Base-by-base conservation (phyloP, 53 echinoderm and acorn worm species). In the Paracentrotus lividus region DNA sequence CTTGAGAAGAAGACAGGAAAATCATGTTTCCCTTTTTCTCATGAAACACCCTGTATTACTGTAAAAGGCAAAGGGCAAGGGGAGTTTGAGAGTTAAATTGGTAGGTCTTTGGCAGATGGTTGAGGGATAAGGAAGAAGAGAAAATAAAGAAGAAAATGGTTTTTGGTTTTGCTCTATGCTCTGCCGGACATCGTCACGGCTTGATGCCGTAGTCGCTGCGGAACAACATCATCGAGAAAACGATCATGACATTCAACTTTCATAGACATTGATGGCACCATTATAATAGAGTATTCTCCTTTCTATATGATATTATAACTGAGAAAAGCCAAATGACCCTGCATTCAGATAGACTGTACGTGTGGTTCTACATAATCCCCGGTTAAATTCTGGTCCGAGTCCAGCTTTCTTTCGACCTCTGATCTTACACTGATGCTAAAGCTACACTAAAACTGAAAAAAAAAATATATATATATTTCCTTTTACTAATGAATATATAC, bases 161-260 rank as follows among this genome's bases (percentile, higher is more conserved):
- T 47, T n/a, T 24, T 12, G 81, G 81, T 47, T 81, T 81, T 81
- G 81, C 81, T 81, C 47, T 8, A 81, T 18, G 81, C 81, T 81
- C 81, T 81, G 81, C 81, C 47, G 81, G 81, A 81, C 44, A 5
- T 38, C 81, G 81, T 81, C 81, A 81, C 49, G 81, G 44, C 81
- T 81, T 26, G 81, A 81, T 81, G 47, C 81, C 45, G 81, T 47
- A n/a, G 24, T 26, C 47, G 42, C 23, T 13, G 47, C n/a, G 12
- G 44, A 81, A 81, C 81, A 78, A 78, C 81, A 81, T 45, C 81
- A 44, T 81, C 81, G 47, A 42, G 44, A 45, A 47, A 45, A 81
- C 81, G 81, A 47, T 81, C 81, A 47, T 81, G 81, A 81, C 81
- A 81, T 81, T 81, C 47, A 40, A 21, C 72, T 40, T 20, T 38